Base-by-base conservation (phyloP, 1,140 invertebrate genomes). In the Physella acuta region DNA sequence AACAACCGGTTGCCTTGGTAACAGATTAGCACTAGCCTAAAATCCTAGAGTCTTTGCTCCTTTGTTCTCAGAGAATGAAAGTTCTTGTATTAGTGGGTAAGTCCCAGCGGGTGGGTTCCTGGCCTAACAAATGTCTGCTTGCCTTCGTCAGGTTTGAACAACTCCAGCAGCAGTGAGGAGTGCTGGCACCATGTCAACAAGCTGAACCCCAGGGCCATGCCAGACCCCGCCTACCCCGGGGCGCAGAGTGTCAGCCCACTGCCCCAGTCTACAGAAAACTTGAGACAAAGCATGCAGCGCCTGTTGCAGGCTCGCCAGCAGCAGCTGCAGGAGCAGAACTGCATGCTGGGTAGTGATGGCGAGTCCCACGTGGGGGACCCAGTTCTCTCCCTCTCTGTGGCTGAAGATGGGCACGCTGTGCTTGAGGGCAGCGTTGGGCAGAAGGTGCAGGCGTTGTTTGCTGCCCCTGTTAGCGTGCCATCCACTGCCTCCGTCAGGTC, bases 221-320 rank as follows among this genome's bases (percentile, higher is more conserved):
- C 77, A 34, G 72, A 79, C 58, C 71, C 75, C 0, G 34, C 71
- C 30, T 65, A 62, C 52, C 55, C 59, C 39, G 70, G 65, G 2
- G 70, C 67, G 28, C 39, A 36, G 26, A 73, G 78, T 64, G 64
- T 62, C 11, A 49, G 75, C 8, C 73, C 75, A 55, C 75, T 68
- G 33, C 71, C 70, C 26, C 69, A 72, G 64, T 78, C 74, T 66
- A 75, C 80, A 8, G 77, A 79, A 28, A 82, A 75, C 67, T 59
- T 80, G 26, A 71, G 76, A 60, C 78, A 69, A 62, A 82, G 73
- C 69, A 82, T 84, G 77, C 81, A 84, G 34, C 83, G 81, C 52
- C 71, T 82, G 24, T 75, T 85, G 59, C 82, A 85, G 61, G 79
- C 78, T 14, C 75, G 76, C 20, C 76, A 80, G 20, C 67, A 72